These are phyloP conservation scores for Porites lutea DNA, from an alignment of 64 coral and sea anemone genomes.

Conservation along the genomic window DNA sequence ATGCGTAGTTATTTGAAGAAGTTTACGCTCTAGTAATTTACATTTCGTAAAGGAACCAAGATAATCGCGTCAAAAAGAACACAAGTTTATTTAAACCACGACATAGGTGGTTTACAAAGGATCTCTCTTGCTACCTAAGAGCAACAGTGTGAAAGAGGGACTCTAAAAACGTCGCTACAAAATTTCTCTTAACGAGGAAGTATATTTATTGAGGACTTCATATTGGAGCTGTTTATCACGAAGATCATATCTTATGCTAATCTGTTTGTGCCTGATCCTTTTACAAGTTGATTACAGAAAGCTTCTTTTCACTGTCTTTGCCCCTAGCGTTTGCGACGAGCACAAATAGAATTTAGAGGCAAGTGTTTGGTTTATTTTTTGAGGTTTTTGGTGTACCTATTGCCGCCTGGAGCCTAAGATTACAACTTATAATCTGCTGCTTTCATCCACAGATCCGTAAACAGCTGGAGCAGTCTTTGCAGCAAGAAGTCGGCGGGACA, in stretches of 20 bases:
- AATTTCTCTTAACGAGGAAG: no score
- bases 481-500: neutral
- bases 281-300: neutral
- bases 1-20: neutral
- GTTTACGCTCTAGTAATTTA: neutral
- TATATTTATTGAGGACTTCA: no score
- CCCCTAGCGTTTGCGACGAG: neutral
- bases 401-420: neutral
- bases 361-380: neutral
- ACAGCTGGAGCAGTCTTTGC: neutral
- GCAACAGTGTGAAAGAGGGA: no score
- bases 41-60: neutral
- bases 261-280: no score
- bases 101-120: neutral
- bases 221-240: no score
- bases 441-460: neutral
- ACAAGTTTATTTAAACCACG: neutral
- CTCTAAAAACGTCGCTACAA: no score
- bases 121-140: neutral
- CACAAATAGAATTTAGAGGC: neutral
- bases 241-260: no score
- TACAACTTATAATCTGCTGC: neutral
- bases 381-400: neutral
- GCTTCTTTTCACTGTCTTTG: neutral
- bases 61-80: neutral